Evolutionary conservation across 2,888 invertebrate species (phyloP), one percentile per base, ranked within the genome.

Genomic region (Parnassius apollo): DNA sequence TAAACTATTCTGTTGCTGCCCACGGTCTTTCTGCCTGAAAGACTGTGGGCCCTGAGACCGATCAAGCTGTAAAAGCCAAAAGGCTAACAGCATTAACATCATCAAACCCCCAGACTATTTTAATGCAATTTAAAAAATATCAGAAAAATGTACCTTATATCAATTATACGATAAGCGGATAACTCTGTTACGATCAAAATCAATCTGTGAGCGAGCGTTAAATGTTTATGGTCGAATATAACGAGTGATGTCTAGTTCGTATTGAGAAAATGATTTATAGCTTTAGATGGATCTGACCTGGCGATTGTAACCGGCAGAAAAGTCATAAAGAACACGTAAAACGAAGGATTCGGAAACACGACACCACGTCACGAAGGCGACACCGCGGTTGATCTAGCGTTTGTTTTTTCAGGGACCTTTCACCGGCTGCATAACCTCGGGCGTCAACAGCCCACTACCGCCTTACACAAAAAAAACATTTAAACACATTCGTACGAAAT

Each of bases 331-430:
- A 61, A 64, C 60, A 67, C 66, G 69, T 71, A 71, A 72, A 68
- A 68, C 59, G 65, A 49, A 56, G 68, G 55, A 56, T 50, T 46
- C 68, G 78, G 70, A 77, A 56, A 80, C 66, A 69, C 63, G 77
- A 79, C 74, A 78, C 77, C 72, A 71, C 72, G 73, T 72, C 73
- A 66, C 60, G 72, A 35, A 45, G 35, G 68, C 60, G 65, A 61
- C 71, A 45, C 53, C 56, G 61, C 57, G 61, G 62, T 60, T 62
- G 62, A 64, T 73, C 70, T 72, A 67, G 69, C 71, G 76, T 83
- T 86, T 88, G 82, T 89, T 89, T 90, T 90, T 90, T 85, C 87
- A 86, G 85, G 71, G 76, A 81, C 79, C 82, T 83, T 82, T 83
- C 84, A 83, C 82, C 81, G 80, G 77, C 76, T 78, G 82, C 72